A percentile compares a stretch with the other conserved stretches of the same genome.
Evolutionary conservation across 2,797 vertebrate genomes (phyloP).

Genomic region (Muscicapa comitata): DNA sequence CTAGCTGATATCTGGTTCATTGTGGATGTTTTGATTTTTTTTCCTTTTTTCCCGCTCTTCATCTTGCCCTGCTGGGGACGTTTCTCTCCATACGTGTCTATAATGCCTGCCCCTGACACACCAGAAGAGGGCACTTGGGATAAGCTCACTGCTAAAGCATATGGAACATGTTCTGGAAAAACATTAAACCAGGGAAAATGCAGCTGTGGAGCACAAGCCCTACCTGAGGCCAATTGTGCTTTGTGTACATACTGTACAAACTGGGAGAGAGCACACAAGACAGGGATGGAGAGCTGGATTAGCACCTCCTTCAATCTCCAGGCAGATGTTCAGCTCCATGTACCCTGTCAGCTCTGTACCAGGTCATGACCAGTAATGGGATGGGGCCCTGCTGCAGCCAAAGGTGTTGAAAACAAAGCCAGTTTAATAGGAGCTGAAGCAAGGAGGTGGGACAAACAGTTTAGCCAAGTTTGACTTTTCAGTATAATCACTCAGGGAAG

Average conservation of each 20-base stretch:
- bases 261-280: background rate
- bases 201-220: constrained; percentile 24
- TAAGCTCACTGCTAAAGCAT: background rate
- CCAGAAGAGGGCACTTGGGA: constrained; percentile 27
- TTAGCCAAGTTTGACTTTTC: background rate
- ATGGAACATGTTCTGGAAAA: constrained; percentile 44
- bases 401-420: background rate
- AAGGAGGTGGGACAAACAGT: background rate
- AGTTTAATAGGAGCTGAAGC: background rate
- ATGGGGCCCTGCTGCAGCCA: background rate
- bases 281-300: background rate
- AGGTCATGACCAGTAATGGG: constrained; percentile 27
- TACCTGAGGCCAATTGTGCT: constrained; percentile 19
- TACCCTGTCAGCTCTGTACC: constrained; percentile 9
- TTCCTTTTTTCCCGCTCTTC: rapidly evolving
- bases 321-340: background rate
- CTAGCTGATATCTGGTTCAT: background rate
- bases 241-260: constrained; percentile 52
- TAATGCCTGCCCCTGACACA: background rate
- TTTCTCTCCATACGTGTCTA: background rate
- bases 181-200: background rate
- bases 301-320: background rate
- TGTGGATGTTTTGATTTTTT: background rate
- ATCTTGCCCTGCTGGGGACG: background rate
- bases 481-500: background rate